These are phyloP conservation scores for Gambusia yucatana DNA, from an alignment of 2,797 vertebrate genomes.

Conservation along the genomic window DNA sequence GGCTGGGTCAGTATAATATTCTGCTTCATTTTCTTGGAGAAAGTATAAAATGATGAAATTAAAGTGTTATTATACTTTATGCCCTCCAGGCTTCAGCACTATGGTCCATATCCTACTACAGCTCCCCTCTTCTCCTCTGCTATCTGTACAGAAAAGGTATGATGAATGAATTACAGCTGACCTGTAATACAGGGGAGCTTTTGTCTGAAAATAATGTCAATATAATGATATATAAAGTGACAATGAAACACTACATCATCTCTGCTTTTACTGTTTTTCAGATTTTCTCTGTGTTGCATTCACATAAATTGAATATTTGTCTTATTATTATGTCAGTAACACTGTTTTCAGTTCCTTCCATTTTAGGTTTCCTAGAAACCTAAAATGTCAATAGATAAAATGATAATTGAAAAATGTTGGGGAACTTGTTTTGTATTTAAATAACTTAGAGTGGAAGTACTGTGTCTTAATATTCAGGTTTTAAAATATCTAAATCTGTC, in stretches of 20 bases:
- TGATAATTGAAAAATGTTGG: not conserved
- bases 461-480: not conserved
- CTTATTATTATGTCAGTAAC: not conserved
- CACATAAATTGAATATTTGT: not conserved
- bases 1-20: slow-evolving; percentile 85
- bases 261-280: not conserved
- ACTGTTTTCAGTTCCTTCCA: not conserved
- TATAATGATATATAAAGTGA: not conserved
- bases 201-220: not conserved
- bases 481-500: not conserved
- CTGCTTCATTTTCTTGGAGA: not conserved
- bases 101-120: slow-evolving; percentile 93
- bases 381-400: not conserved
- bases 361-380: too few relatives aligned
- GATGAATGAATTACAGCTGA: not conserved
- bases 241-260: not conserved
- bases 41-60: not conserved
- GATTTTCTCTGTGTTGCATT: not conserved
- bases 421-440: not conserved
- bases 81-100: slow-evolving; percentile 85
- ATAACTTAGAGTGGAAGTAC: not conserved
- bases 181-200: not conserved
- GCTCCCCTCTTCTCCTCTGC: slow-evolving; percentile 88
- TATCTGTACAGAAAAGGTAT: slow-evolving; percentile 94
- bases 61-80: slow-evolving; percentile 16